Base-by-base conservation (phyloP, 2,888 invertebrate species). In the Pharmacophagus antenor region DNA sequence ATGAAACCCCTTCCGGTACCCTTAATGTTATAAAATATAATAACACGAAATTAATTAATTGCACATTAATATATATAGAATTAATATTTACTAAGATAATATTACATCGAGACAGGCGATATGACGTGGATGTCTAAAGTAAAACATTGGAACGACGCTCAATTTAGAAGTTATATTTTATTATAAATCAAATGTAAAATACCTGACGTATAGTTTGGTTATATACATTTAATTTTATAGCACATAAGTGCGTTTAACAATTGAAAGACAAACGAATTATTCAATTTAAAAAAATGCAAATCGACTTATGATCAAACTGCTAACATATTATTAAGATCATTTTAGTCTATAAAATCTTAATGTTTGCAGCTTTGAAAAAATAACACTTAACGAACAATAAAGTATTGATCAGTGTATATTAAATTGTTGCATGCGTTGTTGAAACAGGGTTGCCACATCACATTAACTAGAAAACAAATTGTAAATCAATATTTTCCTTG, bases 351-450 rank as follows among this genome's bases (percentile, higher is more conserved):
- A 23, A 22, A 31, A 22, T 41, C 22, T 17, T n/a, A 47, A 56
- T 49, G 48, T 48, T 48, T 46, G 31, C 37, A 48, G 55, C 37
- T 48, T 56, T 48, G 55, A 56, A 48, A 56, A 37, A 37, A 41
- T 56, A 49, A 48, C 23, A 27, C 48, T 56, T 56, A 56, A 56
- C 56, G 41, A 56, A 41, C 56, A 56, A 49, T 56, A 49, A 22
- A 49, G 37, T 56, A 56, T 56, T 49, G 56, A 56, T 56, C 49
- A 23, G 48, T 31, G 41, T 15, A 48, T 47, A 48, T 48, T 56
- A 56, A 56, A 56, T 56, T 49, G 48, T 23, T 23, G 48, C 18
- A 48, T 17, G 22, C 27, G 12, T 20, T 27, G 7, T 8, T n/a
- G n/a, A n/a, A n/a, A n/a, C 21, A 56, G 56, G 56, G 56, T 21